These are phyloP conservation scores for Ictidomys tridecemlineatus DNA, from an alignment of 2,113 vertebrate genomes.

Conservation along the genomic window DNA sequence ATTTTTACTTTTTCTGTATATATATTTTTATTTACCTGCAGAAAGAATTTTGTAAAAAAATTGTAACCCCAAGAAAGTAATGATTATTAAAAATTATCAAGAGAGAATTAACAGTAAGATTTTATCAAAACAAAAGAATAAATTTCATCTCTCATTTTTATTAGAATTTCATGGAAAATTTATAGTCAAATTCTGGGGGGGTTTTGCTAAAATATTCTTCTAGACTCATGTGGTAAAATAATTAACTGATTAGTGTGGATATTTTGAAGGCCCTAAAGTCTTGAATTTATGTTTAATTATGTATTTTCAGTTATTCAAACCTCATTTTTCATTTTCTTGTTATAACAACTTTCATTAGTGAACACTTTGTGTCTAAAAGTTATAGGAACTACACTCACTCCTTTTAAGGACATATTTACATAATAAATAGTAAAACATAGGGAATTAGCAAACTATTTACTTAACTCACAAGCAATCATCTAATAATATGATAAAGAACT, in stretches of 20 bases:
- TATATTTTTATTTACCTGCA: conserved; percentile 44
- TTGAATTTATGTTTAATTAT: conserved; percentile 41
- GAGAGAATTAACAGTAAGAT: background rate
- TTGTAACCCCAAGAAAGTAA: conserved; percentile 44
- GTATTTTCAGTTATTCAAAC: conserved; percentile 38
- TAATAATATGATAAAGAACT: background rate
- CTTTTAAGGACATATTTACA: background rate
- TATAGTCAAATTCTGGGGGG: conserved; percentile 4
- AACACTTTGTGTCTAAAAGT: conserved; percentile 27
- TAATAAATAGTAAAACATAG: background rate
- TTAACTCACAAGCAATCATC: background rate
- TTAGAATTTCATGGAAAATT: conserved; percentile 71
- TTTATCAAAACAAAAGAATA: conserved; percentile 39
- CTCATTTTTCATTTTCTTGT: background rate
- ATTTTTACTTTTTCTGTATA: conserved; percentile 31
- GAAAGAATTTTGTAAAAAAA: conserved; percentile 49
- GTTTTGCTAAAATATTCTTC: conserved; percentile 40
- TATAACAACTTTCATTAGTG: background rate
- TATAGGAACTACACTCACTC: background rate
- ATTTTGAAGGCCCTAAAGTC: conserved; percentile 38
- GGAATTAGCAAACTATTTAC: conserved; percentile 17
- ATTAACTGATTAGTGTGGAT: background rate
- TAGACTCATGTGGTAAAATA: conserved; percentile 8
- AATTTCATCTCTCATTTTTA: conserved; percentile 51
- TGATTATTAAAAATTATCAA: conserved; percentile 47